A percentile compares a stretch with the other conserved stretches of the same genome.
Conservation (phyloP, 2,113 vertebrate genomes). For the Hippolais icterina region DNA sequence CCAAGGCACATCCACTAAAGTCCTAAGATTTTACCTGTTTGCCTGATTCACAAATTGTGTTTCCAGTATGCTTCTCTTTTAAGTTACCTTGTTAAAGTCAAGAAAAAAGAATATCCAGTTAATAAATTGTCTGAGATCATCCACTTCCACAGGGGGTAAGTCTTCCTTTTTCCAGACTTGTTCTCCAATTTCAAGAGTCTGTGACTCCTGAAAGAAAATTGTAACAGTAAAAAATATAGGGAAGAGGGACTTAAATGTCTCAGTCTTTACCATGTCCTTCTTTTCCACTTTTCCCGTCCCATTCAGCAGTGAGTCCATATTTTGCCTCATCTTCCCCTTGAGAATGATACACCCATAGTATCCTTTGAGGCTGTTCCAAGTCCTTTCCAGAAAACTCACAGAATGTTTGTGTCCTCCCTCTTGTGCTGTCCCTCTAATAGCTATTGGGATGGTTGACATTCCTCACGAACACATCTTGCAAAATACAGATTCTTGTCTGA, state of each 20-base stretch:
- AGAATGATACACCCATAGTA: fast-evolving
- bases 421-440: not conserved
- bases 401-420: not conserved
- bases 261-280: not conserved
- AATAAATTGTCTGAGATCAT: not conserved
- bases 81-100: not conserved
- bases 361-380: not conserved
- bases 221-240: not conserved
- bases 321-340: not conserved
- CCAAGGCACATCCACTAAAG: fast-evolving
- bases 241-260: not conserved
- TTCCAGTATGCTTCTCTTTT: not conserved
- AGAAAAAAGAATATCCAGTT: not conserved
- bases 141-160: not conserved
- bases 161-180: not conserved
- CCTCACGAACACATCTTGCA: not conserved
- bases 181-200: not conserved
- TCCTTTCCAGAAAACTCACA: not conserved
- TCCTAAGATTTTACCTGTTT: not conserved
- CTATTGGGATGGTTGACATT: not conserved
- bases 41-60: not conserved
- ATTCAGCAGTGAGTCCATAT: not conserved
- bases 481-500: not conserved
- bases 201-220: not conserved
- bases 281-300: not conserved